These are phyloP conservation scores for Himalopsyche phryganea DNA, from an alignment of 1,140 invertebrate genomes.

Conservation along the genomic window DNA sequence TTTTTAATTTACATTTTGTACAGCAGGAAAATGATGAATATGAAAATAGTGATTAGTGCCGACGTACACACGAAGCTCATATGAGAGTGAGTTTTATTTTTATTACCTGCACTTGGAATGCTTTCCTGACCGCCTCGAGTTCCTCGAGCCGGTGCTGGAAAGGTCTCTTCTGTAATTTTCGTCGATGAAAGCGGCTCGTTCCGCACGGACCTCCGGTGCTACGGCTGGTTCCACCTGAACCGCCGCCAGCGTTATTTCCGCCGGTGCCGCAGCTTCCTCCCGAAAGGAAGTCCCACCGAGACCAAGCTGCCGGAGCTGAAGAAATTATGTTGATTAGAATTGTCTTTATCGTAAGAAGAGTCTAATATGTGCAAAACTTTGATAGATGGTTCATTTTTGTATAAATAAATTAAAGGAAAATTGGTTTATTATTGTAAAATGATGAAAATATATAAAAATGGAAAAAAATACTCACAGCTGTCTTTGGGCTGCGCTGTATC, in stretches of 20 bases:
- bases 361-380: too few relatives aligned
- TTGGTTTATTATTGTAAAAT: too few relatives aligned
- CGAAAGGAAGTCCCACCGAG: conserved; percentile 79
- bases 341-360: neutral
- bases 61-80: too few relatives aligned
- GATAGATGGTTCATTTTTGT: too few relatives aligned
- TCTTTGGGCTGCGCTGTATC: conserved; percentile 56
- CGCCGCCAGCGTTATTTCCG: conserved; percentile 22
- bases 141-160: conserved; percentile 72
- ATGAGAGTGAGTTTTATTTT: too few relatives aligned
- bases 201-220: conserved; percentile 35
- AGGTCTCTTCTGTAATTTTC: conserved; percentile 69
- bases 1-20: neutral
- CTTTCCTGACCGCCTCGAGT: conserved; percentile 57
- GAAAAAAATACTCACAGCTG: conserved; percentile 39
- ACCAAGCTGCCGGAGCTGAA: conserved; percentile 43
- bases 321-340: conserved; percentile 15
- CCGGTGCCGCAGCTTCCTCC: conserved; percentile 41
- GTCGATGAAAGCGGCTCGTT: conserved; percentile 55
- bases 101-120: conserved; percentile 57
- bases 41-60: neutral
- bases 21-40: neutral
- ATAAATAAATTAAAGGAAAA: too few relatives aligned
- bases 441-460: too few relatives aligned
- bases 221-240: conserved; percentile 41